Evolutionary conservation across 2,888 invertebrate species (phyloP).

Genomic region (Lasioglossum malachurum): DNA sequence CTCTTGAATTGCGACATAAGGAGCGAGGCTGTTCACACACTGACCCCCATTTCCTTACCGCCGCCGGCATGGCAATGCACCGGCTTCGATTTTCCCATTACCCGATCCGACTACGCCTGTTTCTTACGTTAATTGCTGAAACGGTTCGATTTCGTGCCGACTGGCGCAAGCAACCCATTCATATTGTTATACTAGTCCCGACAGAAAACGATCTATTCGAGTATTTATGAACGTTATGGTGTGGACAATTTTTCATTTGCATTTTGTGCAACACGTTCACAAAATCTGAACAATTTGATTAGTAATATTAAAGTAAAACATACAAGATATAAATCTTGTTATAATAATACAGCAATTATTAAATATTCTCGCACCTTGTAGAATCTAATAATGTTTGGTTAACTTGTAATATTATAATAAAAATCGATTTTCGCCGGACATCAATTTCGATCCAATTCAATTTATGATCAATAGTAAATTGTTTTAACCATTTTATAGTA

Average conservation of each 20-base stretch:
- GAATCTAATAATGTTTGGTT: too few species aligned
- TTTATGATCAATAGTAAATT: not conserved
- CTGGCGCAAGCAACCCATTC: not conserved
- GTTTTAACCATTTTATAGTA: not conserved
- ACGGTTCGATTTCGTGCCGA: not conserved
- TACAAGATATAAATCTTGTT: too few species aligned
- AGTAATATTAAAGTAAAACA: too few species aligned
- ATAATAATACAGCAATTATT: too few species aligned
- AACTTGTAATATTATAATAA: too few species aligned
- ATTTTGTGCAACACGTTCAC: too few species aligned
- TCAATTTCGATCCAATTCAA: not conserved
- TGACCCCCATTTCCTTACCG: conserved; percentile 81
- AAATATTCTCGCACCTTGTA: too few species aligned
- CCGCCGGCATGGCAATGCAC: conserved; percentile 38
- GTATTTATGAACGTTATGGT: too few species aligned
- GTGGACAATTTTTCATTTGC: not conserved
- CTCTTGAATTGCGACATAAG: conserved; percentile 75
- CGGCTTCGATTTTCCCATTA: conserved; percentile 63
- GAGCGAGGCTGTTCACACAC: conserved; percentile 82
- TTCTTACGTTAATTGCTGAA: not conserved
- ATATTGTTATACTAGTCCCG: not conserved
- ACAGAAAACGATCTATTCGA: not conserved
- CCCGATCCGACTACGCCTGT: conserved; percentile 29
- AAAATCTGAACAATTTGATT: too few species aligned
- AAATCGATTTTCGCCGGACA: too few species aligned